Evolutionary conservation across 2,113 vertebrate genomes (phyloP).

Genomic region (Galbula dea): DNA sequence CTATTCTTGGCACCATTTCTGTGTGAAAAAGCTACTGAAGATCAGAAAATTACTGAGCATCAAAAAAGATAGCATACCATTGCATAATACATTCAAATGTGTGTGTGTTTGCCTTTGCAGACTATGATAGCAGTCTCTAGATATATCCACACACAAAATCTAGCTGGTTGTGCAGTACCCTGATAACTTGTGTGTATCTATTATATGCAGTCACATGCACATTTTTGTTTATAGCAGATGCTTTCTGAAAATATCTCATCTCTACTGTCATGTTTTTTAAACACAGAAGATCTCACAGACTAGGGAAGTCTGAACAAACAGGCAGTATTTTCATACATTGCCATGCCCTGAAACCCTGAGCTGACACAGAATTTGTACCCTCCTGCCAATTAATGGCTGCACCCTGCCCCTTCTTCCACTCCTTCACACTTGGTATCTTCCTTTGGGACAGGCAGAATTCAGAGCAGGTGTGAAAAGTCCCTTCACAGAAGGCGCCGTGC

Average conservation of each 20-base stretch:
- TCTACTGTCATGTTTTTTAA: neutral
- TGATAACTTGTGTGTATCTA: neutral
- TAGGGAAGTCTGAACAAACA: neutral
- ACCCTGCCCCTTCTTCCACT: neutral
- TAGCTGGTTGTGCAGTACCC: neutral
- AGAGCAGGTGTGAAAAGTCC: neutral
- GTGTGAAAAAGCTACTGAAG: neutral
- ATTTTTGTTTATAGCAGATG: slow-evolving; percentile 21
- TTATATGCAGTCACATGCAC: neutral
- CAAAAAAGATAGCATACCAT: neutral
- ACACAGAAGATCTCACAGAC: neutral
- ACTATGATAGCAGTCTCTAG: neutral
- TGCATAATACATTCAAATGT: neutral
- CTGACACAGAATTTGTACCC: neutral
- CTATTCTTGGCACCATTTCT: neutral
- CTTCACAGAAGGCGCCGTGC: neutral
- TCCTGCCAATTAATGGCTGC: neutral
- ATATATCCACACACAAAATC: neutral
- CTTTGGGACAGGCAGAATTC: neutral
- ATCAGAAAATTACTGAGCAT: neutral
- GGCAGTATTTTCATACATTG: neutral
- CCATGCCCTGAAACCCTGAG: neutral
- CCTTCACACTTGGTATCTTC: fast-evolving
- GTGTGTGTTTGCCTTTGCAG: neutral
- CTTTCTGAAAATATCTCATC: slow-evolving; percentile 43